These are phyloP conservation scores for Aphelenchoides fujianensis DNA, from an alignment of 1,140 invertebrate species.

Conservation along the genomic window DNA sequence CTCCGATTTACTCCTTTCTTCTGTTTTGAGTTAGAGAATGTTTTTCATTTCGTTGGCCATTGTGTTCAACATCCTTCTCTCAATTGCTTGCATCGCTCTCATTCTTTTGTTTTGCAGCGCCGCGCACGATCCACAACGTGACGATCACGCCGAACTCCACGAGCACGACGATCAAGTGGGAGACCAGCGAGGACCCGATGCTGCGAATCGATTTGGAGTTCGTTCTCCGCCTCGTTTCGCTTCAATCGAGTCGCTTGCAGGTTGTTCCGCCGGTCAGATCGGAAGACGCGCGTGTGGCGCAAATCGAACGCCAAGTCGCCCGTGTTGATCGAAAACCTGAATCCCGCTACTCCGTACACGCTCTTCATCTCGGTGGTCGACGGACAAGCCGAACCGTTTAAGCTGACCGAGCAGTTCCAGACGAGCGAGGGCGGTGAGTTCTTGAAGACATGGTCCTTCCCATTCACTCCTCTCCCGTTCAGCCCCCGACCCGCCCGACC, in stretches of 20 bases:
- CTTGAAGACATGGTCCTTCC: no score
- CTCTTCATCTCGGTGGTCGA: constrained; percentile 51
- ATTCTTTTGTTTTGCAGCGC: constrained; percentile 49
- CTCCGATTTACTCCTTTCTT: neutral
- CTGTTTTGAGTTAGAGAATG: no score
- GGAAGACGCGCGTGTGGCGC: constrained; percentile 33
- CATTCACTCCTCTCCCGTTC: constrained; percentile 20
- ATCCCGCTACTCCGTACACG: constrained; percentile 59
- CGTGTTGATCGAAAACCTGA: constrained; percentile 44
- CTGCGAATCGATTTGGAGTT: constrained; percentile 51
- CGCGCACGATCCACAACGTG: constrained; percentile 54
- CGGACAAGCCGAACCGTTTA: constrained; percentile 53
- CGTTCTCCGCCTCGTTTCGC: neutral
- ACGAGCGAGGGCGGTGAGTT: constrained; percentile 39
- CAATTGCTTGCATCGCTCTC: no score
- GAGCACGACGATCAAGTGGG: constrained; percentile 48
- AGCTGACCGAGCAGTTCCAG: constrained; percentile 51
- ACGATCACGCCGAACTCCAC: constrained; percentile 45
- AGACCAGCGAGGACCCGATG: constrained; percentile 46
- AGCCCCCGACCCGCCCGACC: constrained; percentile 42
- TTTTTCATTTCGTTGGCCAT: neutral
- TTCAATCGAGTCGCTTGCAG: constrained; percentile 32
- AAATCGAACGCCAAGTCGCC: constrained; percentile 50
- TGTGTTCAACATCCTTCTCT: constrained; percentile 3
- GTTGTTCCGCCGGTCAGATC: constrained; percentile 32